Evolutionary conservation across 2,797 vertebrate genomes (phyloP).

Genomic region (Spea hammondii): DNA sequence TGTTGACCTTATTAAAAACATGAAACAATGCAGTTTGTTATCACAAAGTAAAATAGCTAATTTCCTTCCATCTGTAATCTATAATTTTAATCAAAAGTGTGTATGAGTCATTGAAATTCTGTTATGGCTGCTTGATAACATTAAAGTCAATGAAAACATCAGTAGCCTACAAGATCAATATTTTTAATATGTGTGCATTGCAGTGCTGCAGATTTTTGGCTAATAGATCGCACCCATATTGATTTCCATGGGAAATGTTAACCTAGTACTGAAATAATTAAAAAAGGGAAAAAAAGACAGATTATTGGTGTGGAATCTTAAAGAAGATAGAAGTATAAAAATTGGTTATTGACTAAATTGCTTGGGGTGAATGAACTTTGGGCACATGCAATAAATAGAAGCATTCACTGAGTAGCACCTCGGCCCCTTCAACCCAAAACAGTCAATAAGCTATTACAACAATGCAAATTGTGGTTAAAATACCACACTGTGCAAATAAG

Average conservation of each 20-base stretch:
- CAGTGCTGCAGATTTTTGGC: constrained; percentile 81
- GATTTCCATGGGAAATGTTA: constrained; percentile 94
- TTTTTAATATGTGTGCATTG: constrained; percentile 81
- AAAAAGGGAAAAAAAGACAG: constrained; percentile 55
- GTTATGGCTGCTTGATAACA: constrained; percentile 78
- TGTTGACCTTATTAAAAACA: constrained; percentile 62
- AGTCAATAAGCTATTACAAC: constrained; percentile 98
- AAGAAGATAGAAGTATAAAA: constrained; percentile 87
- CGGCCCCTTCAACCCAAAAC: constrained; percentile 87
- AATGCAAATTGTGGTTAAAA: constrained; percentile 92
- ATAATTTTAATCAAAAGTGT: constrained; percentile 86
- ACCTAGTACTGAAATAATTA: constrained; percentile 87
- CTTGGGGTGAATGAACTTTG: constrained; percentile 86
- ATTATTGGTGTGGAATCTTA: constrained; percentile 78
- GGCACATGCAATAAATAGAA: constrained; percentile 88
- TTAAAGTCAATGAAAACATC: constrained; percentile 77
- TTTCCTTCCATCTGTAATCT: constrained; percentile 68
- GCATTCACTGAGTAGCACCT: constrained; percentile 80
- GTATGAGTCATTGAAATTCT: constrained; percentile 76
- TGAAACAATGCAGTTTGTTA: constrained; percentile 63
- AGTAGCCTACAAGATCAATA: constrained; percentile 78
- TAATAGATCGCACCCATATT: constrained; percentile 90
- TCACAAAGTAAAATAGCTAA: constrained; percentile 69
- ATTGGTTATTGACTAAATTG: constrained; percentile 95
- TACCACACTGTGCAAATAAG: constrained; percentile 77